Conservation (phyloP, 2,113 vertebrate species). For the Dipodomys ordii region DNA sequence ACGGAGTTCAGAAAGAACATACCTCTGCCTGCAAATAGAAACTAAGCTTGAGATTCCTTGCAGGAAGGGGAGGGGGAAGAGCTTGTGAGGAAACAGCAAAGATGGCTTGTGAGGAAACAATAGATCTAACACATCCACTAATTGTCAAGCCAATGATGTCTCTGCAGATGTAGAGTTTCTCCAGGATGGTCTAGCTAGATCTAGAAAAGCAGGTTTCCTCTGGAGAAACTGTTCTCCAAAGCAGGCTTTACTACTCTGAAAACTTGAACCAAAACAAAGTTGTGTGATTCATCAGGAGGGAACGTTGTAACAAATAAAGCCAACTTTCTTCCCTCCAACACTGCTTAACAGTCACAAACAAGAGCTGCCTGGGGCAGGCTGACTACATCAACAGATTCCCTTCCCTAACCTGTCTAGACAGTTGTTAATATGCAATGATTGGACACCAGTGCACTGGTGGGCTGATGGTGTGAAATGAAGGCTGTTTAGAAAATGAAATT, state of each 20-base stretch:
- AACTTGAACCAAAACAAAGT: conserved; percentile 82
- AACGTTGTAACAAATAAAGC: conserved; percentile 80
- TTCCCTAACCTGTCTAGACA: conserved; percentile 85
- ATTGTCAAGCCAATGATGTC: conserved; percentile 55
- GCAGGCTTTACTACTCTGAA: conserved; percentile 77
- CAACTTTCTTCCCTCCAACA: conserved; percentile 78
- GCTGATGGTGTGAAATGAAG: conserved; percentile 71
- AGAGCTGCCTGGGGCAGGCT: conserved; percentile 85
- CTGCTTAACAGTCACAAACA: conserved; percentile 81
- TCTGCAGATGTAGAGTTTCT: conserved; percentile 51
- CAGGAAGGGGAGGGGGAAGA: background rate
- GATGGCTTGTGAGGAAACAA: conserved; percentile 72
- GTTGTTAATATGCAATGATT: conserved; percentile 84
- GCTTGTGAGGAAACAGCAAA: background rate
- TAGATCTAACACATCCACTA: conserved; percentile 60
- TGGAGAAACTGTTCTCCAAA: conserved; percentile 46
- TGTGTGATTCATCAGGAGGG: conserved; percentile 79
- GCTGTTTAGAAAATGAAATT: conserved; percentile 77
- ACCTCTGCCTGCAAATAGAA: conserved; percentile 53
- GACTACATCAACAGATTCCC: conserved; percentile 88
- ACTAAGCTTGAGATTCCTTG: conserved; percentile 50
- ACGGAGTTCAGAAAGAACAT: background rate
- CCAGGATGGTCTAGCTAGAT: conserved; percentile 38
- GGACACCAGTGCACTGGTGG: conserved; percentile 64
- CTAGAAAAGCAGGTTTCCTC: conserved; percentile 71